Conservation (phyloP, 1,140 invertebrate genomes). For the Drosophila busckii region DNA sequence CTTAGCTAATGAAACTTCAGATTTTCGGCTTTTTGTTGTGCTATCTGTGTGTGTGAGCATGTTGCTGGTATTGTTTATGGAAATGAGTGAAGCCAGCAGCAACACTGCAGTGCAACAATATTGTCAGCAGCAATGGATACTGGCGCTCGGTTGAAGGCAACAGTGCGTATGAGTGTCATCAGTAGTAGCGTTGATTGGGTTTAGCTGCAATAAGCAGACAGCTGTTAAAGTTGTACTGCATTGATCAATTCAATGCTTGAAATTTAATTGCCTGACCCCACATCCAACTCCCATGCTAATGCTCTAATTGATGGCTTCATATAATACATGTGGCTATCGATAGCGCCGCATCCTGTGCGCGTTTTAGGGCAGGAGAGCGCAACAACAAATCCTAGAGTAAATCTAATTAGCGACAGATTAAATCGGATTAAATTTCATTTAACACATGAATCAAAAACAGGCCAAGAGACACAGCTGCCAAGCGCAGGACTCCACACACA, state of each 20-base stretch:
- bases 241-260: neutral
- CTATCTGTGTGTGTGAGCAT: neutral
- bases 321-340: constrained; percentile 15
- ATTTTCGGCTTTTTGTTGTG: constrained; percentile 55
- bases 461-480: constrained; percentile 48
- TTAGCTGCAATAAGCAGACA: constrained; percentile 9
- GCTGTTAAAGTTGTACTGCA: neutral
- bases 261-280: constrained; percentile 16
- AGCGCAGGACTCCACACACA: constrained; percentile 26
- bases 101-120: constrained; percentile 66
- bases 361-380: constrained; percentile 53
- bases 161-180: constrained; percentile 76
- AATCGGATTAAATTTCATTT: constrained; percentile 77
- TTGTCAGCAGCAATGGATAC: constrained; percentile 58
- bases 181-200: constrained; percentile 56
- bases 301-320: constrained; percentile 24
- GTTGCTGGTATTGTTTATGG: constrained; percentile 53
- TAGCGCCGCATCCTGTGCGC: too few species aligned
- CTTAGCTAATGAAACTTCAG: constrained; percentile 69
- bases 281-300: neutral
- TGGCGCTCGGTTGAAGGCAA: constrained; percentile 52
- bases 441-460: constrained; percentile 73
- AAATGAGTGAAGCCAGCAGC: constrained; percentile 41
- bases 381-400: constrained; percentile 74
- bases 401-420: constrained; percentile 77